Percentiles rank a stretch among this genome's conserved stretches.
These are phyloP conservation scores for Semicossyphus pulcher DNA, from an alignment of 2,113 vertebrate species.

Conservation along the genomic window DNA sequence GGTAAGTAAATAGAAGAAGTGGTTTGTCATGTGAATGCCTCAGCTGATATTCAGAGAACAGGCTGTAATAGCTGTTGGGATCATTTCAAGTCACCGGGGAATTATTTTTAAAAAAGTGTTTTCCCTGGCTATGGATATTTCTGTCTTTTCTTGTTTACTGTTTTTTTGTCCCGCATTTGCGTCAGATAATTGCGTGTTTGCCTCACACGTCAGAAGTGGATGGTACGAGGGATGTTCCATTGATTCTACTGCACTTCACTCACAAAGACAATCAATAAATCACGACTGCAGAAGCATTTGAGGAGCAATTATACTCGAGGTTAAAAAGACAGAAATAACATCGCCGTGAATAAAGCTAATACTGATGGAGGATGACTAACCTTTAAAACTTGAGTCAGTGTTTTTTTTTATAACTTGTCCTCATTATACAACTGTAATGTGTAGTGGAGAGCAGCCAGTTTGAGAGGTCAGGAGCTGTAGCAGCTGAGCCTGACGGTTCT, in stretches of 20 bases:
- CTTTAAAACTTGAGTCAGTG: slow-evolving; percentile 50
- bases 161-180: not conserved
- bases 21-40: slow-evolving; percentile 30
- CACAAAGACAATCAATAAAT: slow-evolving; percentile 17
- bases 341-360: slow-evolving; percentile 1
- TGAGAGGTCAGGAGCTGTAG: slow-evolving; percentile 48
- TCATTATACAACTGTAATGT: slow-evolving; percentile 62
- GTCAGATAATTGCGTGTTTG: slow-evolving; percentile 39
- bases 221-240: slow-evolving; percentile 27
- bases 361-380: slow-evolving; percentile 41
- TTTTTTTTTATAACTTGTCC: slow-evolving; percentile 14
- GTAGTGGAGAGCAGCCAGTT: slow-evolving; percentile 53
- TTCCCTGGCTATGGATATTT: slow-evolving; percentile 18
- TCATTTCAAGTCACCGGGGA: slow-evolving; percentile 29
- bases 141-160: not conserved
- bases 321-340: slow-evolving; percentile 8
- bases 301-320: not conserved
- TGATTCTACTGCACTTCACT: slow-evolving; percentile 14
- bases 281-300: slow-evolving; percentile 1
- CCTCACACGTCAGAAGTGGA: slow-evolving; percentile 32
- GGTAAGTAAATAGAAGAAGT: slow-evolving; percentile 6
- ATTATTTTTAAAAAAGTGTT: not conserved
- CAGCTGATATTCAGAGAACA: slow-evolving; percentile 14
- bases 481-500: slow-evolving; percentile 61
- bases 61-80: slow-evolving; percentile 23